Evolutionary conservation across 1,140 invertebrate species (phyloP).

Genomic region (Lucilia sericata): DNA sequence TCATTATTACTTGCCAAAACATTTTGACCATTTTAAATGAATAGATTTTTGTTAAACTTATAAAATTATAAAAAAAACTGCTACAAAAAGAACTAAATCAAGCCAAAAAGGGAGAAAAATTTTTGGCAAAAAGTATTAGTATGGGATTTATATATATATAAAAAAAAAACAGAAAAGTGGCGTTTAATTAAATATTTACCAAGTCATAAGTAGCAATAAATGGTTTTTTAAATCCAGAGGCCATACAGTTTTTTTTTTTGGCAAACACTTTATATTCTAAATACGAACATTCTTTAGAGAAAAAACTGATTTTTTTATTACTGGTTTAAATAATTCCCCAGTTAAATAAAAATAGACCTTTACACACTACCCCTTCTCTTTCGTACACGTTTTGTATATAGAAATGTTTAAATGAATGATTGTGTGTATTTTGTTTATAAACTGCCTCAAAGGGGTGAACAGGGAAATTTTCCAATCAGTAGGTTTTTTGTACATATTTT

Average conservation of each 20-base stretch:
- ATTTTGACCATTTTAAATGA: neutral
- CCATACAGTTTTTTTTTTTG: neutral
- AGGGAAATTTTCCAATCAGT: slow-evolving; percentile 22
- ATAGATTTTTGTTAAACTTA: slow-evolving; percentile 16
- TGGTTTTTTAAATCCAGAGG: slow-evolving; percentile 38
- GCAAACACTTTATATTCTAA: slow-evolving; percentile 14
- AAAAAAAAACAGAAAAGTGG: slow-evolving; percentile 32
- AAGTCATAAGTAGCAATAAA: slow-evolving; percentile 40
- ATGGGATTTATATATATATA: neutral
- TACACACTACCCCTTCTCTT: neutral
- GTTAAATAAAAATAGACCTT: neutral
- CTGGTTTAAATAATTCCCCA: neutral
- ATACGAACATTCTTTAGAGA: neutral
- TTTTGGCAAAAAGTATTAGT: neutral
- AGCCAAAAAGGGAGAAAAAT: neutral
- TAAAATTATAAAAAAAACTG: neutral
- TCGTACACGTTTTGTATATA: no score
- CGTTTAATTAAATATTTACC: slow-evolving; percentile 44
- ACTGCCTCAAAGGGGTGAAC: neutral
- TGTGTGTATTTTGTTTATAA: neutral
- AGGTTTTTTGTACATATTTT: neutral
- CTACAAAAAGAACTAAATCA: neutral
- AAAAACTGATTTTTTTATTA: no score
- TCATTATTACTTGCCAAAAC: neutral
- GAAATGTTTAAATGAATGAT: neutral